Conservation (phyloP, 2,113 vertebrate genomes). For the Archocentrus centrarchus region DNA sequence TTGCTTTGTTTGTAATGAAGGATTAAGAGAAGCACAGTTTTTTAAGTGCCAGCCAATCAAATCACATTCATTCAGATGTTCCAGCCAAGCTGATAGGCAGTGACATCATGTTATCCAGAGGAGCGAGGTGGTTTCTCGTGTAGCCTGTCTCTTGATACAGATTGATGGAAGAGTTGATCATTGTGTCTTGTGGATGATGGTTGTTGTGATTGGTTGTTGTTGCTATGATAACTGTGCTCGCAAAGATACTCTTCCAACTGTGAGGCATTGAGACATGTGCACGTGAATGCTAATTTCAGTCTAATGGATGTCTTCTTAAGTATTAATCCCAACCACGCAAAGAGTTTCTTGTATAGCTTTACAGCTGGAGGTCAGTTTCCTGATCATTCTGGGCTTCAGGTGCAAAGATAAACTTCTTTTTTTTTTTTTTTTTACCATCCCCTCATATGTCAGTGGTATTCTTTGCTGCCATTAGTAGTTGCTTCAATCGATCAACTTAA, state of each 20-base stretch:
- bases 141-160: no score
- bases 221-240: neutral
- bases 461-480: neutral
- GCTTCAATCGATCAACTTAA: neutral
- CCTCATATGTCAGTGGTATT: neutral
- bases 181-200: neutral
- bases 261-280: neutral
- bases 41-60: neutral
- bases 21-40: neutral
- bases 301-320: neutral
- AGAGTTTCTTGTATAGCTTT: neutral
- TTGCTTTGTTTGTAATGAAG: neutral
- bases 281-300: neutral
- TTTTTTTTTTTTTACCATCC: neutral
- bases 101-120: neutral
- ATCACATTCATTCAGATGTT: neutral
- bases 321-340: neutral
- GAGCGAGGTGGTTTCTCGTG: neutral
- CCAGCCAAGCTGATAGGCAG: neutral
- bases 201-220: neutral
- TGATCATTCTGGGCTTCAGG: neutral
- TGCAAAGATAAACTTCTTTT: neutral
- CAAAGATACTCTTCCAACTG: neutral
- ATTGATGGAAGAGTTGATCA: no score
- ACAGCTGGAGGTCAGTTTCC: neutral